Base-by-base conservation (phyloP, 1,140 invertebrate species). In the Drosophila funebris region DNA sequence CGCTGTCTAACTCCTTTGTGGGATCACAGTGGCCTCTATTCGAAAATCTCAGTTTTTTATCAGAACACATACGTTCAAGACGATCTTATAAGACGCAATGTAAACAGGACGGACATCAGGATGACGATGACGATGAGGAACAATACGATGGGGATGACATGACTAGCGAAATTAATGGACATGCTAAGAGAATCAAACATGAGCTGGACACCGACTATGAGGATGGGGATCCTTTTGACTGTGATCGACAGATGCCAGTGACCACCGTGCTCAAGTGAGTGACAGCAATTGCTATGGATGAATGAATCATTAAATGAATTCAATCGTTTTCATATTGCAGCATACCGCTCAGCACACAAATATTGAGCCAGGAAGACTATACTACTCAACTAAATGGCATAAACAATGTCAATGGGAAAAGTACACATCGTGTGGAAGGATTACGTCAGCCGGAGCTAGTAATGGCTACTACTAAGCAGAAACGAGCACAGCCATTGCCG, bases 21-120 rank as follows among this genome's bases (percentile, higher is more conserved):
- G 54, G 58, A 20, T 90, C 90, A 1, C 88, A 89, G 18, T 92
- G 91, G 91, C 89, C 91, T 0, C 67, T 92, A n/a, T 92, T 76
- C 39, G 76, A 91, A 1, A 81, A 84, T 72, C 85, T 92, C 1
- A 76, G 76, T 43, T 92, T 92, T 37, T 58, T 92, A 14, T 87
- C 89, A 8, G 87, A 90, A 54, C 91, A 92, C 50, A 92, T 92
- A 53, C 73, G 89, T 4, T 71, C 77, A 7, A 68, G 91, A 13
- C 83, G 90, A n/a, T 90, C 90, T 9, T 92, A 90, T 11, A 92
- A 87, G 72, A 69, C 74, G 29, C 39, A 76, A 9, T 16, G 7
- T 14, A 72, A 68, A 13, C 14, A 60, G 8, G 69, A 60, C 2
- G 44, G 46, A 0, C 53, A 39, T 20, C 41, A 46, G 6, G 48